phyloP scores from a whole-genome alignment of 2,113 vertebrate species.

The Pelecanus crispus region DNA sequence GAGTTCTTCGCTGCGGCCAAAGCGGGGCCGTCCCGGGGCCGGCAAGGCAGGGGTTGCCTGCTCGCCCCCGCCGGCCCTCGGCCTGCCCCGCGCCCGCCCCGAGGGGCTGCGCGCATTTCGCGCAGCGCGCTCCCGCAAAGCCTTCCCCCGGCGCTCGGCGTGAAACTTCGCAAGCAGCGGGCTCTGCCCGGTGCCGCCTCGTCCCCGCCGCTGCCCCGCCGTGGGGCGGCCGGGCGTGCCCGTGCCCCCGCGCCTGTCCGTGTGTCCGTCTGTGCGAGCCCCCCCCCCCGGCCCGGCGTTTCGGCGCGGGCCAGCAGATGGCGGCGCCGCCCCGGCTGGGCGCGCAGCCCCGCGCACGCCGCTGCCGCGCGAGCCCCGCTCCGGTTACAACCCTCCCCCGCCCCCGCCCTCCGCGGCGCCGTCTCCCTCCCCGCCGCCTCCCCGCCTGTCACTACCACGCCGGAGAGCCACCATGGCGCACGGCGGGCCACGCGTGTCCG shows the following conservation, averaged over 20 bases:
- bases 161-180: not conserved
- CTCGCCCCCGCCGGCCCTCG: not conserved
- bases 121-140: not conserved
- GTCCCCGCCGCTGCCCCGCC: not conserved
- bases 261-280: not conserved
- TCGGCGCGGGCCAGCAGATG: constrained; percentile 71
- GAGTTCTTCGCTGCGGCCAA: rapidly evolving
- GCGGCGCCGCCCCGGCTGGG: constrained; percentile 64
- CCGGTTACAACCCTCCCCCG: constrained; percentile 58
- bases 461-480: constrained; percentile 74
- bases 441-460: constrained; percentile 65
- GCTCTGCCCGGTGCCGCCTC: not conserved
- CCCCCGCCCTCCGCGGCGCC: constrained; percentile 49
- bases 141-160: not conserved
- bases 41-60: not conserved
- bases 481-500: constrained; percentile 67
- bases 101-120: not conserved
- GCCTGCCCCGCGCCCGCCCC: not conserved
- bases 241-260: not conserved
- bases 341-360: constrained; percentile 68
- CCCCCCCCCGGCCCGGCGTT: not conserved
- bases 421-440: constrained; percentile 68
- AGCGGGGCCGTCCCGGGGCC: rapidly evolving
- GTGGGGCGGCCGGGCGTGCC: not conserved
- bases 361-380: constrained; percentile 68